Evolutionary conservation across 2,797 vertebrate genomes (phyloP).

Genomic region (Rachycentron canadum): DNA sequence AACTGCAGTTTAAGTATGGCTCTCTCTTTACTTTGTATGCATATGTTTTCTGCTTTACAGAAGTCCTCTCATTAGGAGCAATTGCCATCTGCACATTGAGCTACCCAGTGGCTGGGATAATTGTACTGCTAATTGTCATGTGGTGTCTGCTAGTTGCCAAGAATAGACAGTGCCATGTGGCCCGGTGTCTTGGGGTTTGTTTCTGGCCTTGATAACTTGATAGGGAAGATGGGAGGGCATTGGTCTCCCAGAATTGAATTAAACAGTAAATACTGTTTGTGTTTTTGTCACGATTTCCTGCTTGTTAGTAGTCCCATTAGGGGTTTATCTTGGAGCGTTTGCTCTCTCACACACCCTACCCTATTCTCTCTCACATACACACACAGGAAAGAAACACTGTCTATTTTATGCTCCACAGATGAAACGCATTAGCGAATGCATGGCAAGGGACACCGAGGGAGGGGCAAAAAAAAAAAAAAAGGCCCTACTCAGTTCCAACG

Average conservation of each 20-base stretch:
- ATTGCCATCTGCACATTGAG: conserved; percentile 72
- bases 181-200: conserved; percentile 72
- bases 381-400: conserved; percentile 86
- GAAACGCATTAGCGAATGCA: conserved; percentile 97
- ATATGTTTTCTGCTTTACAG: conserved; percentile 60
- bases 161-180: conserved; percentile 77
- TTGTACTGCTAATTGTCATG: conserved; percentile 80
- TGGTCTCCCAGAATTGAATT: conserved; percentile 70
- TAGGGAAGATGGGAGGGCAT: conserved; percentile 61
- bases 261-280: conserved; percentile 78
- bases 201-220: conserved; percentile 73
- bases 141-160: conserved; percentile 73
- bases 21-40: conserved; percentile 37
- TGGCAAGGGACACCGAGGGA: conserved; percentile 94
- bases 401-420: conserved; percentile 96
- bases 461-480: conserved; percentile 67
- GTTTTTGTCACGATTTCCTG: conserved; percentile 80
- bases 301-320: conserved; percentile 74
- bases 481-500: conserved; percentile 90
- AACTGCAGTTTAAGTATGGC: conserved; percentile 46
- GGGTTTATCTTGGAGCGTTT: conserved; percentile 65
- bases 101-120: conserved; percentile 72
- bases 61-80: conserved; percentile 72
- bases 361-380: conserved; percentile 79
- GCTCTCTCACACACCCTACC: conserved; percentile 76